phyloP scores from a whole-genome alignment of 2,113 vertebrate genomes.

The Megaptera novaeangliae region DNA sequence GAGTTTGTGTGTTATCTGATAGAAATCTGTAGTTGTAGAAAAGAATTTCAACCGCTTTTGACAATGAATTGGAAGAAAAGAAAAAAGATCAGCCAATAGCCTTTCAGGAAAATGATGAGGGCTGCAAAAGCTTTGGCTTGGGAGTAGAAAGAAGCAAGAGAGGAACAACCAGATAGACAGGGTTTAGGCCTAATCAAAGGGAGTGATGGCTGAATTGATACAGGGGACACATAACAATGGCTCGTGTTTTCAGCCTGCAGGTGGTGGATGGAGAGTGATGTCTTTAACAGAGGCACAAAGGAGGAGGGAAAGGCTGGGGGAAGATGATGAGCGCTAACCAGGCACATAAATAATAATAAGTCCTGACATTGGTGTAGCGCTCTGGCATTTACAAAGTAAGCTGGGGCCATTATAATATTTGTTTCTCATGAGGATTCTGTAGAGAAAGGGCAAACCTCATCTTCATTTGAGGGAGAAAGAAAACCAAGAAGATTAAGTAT shows the following conservation, averaged over 20 bases:
- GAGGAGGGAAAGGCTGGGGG: not conserved
- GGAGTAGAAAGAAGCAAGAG: rapidly evolving
- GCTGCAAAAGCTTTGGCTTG: not conserved
- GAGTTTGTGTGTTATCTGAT: not conserved
- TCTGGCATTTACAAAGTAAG: not conserved
- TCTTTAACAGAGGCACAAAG: not conserved
- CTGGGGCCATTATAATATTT: not conserved
- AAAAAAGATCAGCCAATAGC: not conserved
- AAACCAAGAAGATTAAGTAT: not conserved
- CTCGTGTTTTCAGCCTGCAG: not conserved
- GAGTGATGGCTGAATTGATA: not conserved
- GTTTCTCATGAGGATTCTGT: not conserved
- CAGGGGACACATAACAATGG: not conserved
- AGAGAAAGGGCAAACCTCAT: not conserved
- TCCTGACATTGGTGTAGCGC: not conserved
- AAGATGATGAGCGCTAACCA: not conserved
- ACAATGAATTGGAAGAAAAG: not conserved
- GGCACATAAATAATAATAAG: not conserved
- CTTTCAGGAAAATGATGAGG: not conserved
- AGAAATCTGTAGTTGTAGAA: not conserved
- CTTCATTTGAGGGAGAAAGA: not conserved
- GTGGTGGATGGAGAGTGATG: not conserved
- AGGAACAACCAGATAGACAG: not conserved
- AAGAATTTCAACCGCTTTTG: not conserved
- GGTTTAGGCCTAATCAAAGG: not conserved